Conservation (phyloP, 2,888 invertebrate species). For the Drosophila colorata region DNA sequence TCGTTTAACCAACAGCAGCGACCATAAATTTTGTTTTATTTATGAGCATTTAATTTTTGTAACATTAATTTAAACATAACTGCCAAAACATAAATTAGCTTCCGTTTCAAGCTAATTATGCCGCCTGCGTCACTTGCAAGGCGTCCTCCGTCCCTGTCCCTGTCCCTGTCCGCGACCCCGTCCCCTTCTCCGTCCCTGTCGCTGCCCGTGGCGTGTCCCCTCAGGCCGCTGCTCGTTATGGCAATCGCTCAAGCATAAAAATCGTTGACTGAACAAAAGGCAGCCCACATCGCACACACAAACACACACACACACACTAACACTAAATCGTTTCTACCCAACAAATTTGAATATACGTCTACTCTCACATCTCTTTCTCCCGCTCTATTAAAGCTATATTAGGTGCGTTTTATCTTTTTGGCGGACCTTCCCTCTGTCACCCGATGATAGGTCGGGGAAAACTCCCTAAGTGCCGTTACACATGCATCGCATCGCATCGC, state of each 20-base stretch:
- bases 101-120: constrained; percentile 83
- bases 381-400: constrained; percentile 7
- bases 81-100: constrained; percentile 85
- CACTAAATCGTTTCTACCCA: no score
- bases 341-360: constrained; percentile 71
- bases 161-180: not conserved
- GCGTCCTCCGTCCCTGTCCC: constrained; percentile 1
- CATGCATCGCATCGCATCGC: constrained; percentile 67
- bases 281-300: constrained; percentile 56
- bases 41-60: constrained; percentile 83
- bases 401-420: constrained; percentile 68
- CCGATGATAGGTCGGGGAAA: constrained; percentile 22
- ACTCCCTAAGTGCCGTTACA: constrained; percentile 75
- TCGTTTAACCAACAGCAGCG: constrained; percentile 45
- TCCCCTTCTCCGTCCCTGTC: not conserved
- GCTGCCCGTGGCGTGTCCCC: constrained; percentile 16
- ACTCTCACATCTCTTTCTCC: not conserved
- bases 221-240: constrained; percentile 39
- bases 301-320: constrained; percentile 33
- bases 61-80: constrained; percentile 84
- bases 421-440: constrained; percentile 46
- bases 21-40: constrained; percentile 78
- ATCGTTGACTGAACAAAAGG: constrained; percentile 82
- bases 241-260: constrained; percentile 81
- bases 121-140: constrained; percentile 68